Conservation (phyloP, 2,113 vertebrate species). For the Madoqua kirkii region DNA sequence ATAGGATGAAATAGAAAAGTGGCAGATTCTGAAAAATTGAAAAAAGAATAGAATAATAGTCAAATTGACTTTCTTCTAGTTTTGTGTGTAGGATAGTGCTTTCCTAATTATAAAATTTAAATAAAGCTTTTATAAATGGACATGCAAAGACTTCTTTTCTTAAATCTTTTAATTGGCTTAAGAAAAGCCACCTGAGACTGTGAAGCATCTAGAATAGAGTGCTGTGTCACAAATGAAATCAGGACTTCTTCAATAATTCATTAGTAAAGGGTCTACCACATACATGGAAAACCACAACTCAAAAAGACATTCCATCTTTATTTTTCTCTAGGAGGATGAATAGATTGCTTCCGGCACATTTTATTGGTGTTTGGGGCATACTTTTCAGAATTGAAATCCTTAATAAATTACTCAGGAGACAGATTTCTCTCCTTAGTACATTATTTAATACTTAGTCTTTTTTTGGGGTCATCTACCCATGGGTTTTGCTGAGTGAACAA, state of each 20-base stretch:
- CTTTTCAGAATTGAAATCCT: conserved; percentile 22
- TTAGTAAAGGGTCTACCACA: not conserved
- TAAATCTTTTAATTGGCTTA: conserved; percentile 2
- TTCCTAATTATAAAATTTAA: conserved; percentile 8
- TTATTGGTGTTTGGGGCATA: conserved; percentile 46
- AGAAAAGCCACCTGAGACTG: not conserved
- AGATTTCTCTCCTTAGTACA: not conserved
- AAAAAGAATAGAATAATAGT: not conserved
- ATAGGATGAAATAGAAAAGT: not conserved
- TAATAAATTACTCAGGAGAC: conserved; percentile 34
- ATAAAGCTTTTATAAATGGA: conserved; percentile 9
- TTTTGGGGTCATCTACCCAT: not conserved
- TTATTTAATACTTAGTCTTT: not conserved
- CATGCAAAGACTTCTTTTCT: not conserved
- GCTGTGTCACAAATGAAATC: conserved; percentile 1
- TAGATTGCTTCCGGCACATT: conserved; percentile 39
- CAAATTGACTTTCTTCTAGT: not conserved
- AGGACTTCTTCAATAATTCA: conserved; percentile 39
- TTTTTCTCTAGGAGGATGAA: conserved; percentile 36
- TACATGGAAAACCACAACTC: conserved; percentile 32
- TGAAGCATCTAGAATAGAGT: not conserved
- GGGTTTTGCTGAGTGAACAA: not conserved
- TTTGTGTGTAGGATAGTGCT: not conserved
- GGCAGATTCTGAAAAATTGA: conserved; percentile 25
- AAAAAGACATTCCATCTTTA: conserved; percentile 28